A percentile compares a stretch with the other conserved stretches of the same genome.
These are phyloP conservation scores for Meloe dianella DNA, from an alignment of 2,888 invertebrate species.

Conservation along the genomic window DNA sequence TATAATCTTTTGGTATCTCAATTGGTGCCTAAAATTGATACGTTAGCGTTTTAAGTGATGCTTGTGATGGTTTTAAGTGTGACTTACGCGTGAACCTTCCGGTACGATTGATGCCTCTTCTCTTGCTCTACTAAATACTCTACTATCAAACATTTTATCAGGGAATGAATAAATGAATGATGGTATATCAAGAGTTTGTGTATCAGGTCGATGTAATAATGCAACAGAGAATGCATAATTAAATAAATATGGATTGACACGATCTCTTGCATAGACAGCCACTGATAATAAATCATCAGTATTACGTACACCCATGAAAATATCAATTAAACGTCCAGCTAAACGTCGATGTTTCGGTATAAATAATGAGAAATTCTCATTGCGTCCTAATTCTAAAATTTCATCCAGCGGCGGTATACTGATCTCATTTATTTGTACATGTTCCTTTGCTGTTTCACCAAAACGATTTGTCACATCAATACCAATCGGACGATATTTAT, in stretches of 20 bases:
- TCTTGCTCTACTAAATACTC: slow-evolving; percentile 71
- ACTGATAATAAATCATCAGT: slow-evolving; percentile 75
- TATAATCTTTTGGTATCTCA: slow-evolving; percentile 75
- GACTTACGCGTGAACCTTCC: slow-evolving; percentile 66
- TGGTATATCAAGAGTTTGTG: slow-evolving; percentile 72
- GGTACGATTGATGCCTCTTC: slow-evolving; percentile 72
- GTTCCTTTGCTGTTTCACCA: slow-evolving; percentile 62
- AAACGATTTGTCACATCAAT: slow-evolving; percentile 68
- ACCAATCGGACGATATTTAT: slow-evolving; percentile 65
- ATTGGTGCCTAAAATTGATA: slow-evolving; percentile 64
- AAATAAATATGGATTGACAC: slow-evolving; percentile 80
- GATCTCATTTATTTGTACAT: slow-evolving; percentile 64
- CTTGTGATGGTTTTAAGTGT: too few relatives aligned
- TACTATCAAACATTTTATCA: slow-evolving; percentile 80
- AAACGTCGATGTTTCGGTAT: slow-evolving; percentile 73
- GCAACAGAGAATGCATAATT: slow-evolving; percentile 81
- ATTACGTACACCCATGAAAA: slow-evolving; percentile 73
- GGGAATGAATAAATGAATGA: slow-evolving; percentile 81
- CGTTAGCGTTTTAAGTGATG: not conserved
- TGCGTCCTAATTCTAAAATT: slow-evolving; percentile 65
- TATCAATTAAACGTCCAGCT: slow-evolving; percentile 72
- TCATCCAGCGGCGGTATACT: slow-evolving; percentile 65
- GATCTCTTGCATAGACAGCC: slow-evolving; percentile 73
- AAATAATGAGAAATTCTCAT: slow-evolving; percentile 76
- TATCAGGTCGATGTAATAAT: slow-evolving; percentile 74